Percentiles rank a stretch among this genome's conserved stretches.
Conservation (phyloP, 2,797 vertebrate genomes). For the Bradypodion ventrale region DNA sequence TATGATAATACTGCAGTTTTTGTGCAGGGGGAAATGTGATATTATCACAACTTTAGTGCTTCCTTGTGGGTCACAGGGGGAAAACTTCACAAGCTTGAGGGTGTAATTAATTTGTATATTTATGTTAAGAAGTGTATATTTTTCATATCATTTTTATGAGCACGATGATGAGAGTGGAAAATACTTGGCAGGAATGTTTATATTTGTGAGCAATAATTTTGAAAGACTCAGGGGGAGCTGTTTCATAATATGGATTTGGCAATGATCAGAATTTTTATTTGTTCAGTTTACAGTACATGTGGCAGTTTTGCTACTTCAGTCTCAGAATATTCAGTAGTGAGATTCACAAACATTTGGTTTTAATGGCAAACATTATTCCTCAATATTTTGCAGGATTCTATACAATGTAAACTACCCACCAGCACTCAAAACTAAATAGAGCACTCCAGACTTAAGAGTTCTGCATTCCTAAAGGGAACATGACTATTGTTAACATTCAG, state of each 20-base stretch:
- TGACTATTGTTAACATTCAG: no score
- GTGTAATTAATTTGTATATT: not conserved
- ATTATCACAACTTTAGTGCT: not conserved
- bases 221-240: not conserved
- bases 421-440: not conserved
- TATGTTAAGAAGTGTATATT: not conserved
- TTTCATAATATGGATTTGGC: not conserved
- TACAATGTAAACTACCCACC: not conserved
- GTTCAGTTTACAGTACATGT: not conserved
- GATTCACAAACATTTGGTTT: not conserved
- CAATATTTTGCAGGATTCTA: not conserved
- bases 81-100: not conserved
- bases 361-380: not conserved
- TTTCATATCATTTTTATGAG: not conserved
- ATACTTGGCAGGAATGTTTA: not conserved
- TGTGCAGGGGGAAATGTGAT: not conserved
- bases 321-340: not conserved
- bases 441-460: not conserved
- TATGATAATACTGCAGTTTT: not conserved
- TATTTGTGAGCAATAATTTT: not conserved
- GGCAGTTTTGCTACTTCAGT: not conserved
- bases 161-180: not conserved
- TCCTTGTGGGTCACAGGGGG: not conserved
- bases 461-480: no score
- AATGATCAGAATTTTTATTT: not conserved